Conservation (phyloP, 2,888 invertebrate genomes). For the Macrosiphum euphorbiae region DNA sequence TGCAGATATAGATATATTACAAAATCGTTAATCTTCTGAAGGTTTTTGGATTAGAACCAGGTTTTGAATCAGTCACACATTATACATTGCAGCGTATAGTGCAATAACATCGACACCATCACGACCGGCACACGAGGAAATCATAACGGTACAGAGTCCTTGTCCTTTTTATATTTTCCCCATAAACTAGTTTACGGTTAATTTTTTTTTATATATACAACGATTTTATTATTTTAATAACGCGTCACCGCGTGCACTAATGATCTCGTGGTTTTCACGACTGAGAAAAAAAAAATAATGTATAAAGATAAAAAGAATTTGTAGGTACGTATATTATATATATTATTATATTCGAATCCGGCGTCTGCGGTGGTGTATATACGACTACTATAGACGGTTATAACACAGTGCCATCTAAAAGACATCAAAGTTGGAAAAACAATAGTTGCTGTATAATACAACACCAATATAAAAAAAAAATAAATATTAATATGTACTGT, state of each 20-base stretch:
- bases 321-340: background rate
- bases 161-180: background rate
- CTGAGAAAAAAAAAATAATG: background rate
- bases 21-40: background rate
- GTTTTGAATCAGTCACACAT: background rate
- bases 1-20: background rate
- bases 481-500: background rate
- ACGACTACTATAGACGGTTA: background rate
- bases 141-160: conserved; percentile 23
- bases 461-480: background rate
- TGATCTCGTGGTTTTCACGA: background rate
- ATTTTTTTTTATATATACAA: conserved; percentile 3
- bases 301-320: conserved; percentile 6
- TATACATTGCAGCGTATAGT: background rate
- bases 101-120: conserved; percentile 7
- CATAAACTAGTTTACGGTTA: conserved; percentile 31
- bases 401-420: background rate
- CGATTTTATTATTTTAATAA: conserved; percentile 49
- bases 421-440: conserved; percentile 12
- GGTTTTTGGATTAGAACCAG: background rate
- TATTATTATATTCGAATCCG: background rate
- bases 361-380: background rate
- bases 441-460: background rate
- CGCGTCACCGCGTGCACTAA: background rate
- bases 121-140: background rate